Evolutionary conservation across 2,797 vertebrate genomes (phyloP).

Genomic region (Silurus aristotelis): DNA sequence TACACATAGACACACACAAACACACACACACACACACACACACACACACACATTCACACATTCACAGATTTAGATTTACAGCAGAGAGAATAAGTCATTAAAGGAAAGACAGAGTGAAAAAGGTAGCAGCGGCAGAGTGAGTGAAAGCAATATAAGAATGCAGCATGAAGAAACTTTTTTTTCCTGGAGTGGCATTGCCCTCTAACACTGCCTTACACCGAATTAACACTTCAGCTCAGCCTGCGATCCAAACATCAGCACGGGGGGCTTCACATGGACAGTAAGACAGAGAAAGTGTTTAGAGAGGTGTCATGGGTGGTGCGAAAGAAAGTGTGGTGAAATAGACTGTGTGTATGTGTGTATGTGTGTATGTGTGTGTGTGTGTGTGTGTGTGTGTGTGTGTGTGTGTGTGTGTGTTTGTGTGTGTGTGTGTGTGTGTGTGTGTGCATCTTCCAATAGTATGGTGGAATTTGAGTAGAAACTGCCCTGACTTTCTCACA

Average conservation of each 20-base stretch:
- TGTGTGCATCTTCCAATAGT: not conserved
- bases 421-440: slow-evolving; percentile 1
- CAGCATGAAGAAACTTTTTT: slow-evolving; percentile 25
- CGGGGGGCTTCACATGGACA: slow-evolving; percentile 1
- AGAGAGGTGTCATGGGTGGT: slow-evolving; percentile 9
- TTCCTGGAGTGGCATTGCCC: not conserved
- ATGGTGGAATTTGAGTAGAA: slow-evolving; percentile 14
- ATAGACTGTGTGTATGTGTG: not conserved
- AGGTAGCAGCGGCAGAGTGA: not conserved
- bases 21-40: not conserved
- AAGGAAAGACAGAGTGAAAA: not conserved
- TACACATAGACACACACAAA: not conserved
- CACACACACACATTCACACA: not conserved
- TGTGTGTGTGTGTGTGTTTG: not conserved
- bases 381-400: not conserved
- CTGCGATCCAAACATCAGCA: slow-evolving; percentile 11
- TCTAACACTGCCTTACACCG: slow-evolving; percentile 27
- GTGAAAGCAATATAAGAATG: not conserved
- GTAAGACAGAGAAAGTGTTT: not conserved
- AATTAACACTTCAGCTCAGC: slow-evolving; percentile 26
- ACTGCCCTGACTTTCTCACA: slow-evolving; percentile 7
- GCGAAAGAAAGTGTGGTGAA: not conserved
- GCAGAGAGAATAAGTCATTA: not conserved
- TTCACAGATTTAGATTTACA: not conserved
- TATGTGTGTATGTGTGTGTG: not conserved